A percentile compares a stretch with the other conserved stretches of the same genome.
Evolutionary conservation across 2,113 vertebrate species (phyloP).

Genomic region (Amphiprion percula): DNA sequence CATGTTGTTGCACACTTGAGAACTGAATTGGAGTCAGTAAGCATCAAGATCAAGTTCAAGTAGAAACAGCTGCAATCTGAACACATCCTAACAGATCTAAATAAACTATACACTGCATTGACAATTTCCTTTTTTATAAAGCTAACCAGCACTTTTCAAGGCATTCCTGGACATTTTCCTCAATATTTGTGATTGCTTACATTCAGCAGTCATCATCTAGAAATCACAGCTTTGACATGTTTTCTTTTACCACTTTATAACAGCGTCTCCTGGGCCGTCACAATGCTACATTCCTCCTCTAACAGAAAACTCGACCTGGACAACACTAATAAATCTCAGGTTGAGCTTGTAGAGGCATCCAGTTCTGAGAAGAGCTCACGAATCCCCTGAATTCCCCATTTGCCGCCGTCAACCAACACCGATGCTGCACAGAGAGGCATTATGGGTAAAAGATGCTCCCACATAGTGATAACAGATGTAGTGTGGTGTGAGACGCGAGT

Average conservation of each 20-base stretch:
- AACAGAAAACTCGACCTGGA: background rate
- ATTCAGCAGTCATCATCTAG: background rate
- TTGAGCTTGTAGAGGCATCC: background rate
- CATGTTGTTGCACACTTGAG: background rate
- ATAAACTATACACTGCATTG: no score
- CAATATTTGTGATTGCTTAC: background rate
- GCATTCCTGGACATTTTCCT: background rate
- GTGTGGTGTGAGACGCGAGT: conserved; percentile 19
- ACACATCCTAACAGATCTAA: background rate
- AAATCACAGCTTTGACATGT: background rate
- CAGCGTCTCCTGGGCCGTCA: background rate
- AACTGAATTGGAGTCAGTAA: background rate
- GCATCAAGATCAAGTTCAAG: no score
- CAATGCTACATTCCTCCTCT: background rate
- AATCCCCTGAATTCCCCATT: conserved; percentile 61
- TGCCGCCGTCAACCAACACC: conserved; percentile 41
- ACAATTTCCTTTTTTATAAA: background rate
- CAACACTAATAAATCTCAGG: conserved; percentile 39
- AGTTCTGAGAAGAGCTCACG: conserved; percentile 13
- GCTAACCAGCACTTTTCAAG: no score
- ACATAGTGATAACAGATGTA: conserved; percentile 56
- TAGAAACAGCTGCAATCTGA: background rate
- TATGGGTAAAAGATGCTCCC: conserved; percentile 65
- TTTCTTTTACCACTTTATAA: background rate
- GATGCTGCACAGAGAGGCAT: conserved; percentile 35